Evolutionary conservation across 64 coral and sea anemone genomes (phyloP), one percentile per base, ranked within the genome.

Genomic region (Trachythela sp.): DNA sequence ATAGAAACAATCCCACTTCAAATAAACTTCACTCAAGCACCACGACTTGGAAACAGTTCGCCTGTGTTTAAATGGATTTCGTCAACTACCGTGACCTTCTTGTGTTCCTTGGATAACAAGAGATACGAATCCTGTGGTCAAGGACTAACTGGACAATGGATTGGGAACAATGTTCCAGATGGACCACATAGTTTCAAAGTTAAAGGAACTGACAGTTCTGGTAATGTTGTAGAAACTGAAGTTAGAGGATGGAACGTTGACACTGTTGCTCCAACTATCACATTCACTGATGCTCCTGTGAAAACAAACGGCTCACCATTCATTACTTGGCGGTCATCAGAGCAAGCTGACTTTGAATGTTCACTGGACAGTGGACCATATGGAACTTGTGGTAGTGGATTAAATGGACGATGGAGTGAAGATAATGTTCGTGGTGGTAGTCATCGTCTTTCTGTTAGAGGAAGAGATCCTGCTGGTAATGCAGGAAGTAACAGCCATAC

Each of bases 311-410:
- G 32, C 20, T 80, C 75, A 29, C 75, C 75, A 18, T 9, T 37
- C 9, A 29, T 80, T 36, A 37, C 30, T 15, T 80, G 75, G 75
- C 75, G 75, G 2, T 80, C 75, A 37, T 37, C 75, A 35, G 75
- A 80, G 35, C 75, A 80, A 80, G 75, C 75, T 39, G 37, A 35
- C 15, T 80, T 80, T 80, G 20, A 80, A 37, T 80, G 75, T 10
- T 30, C 75, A 35, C 18, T 80, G 75, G 75, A 35, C 75, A 80
- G 37, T 9, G 75, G 75, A 80, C 31, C 15, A 9, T 80, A 37
- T 35, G 75, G 13, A 38, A 4, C 13, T 80, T 80, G 75, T 80
- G 75, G 75, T 35, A 37, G 13, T 11, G 75, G 75, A 80, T 7
- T n/a, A 20, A 24, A 0, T 80, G 75, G 75, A 80, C 31, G 35